These are phyloP conservation scores for Coremacera marginata DNA, from an alignment of 2,888 invertebrate genomes.

Conservation along the genomic window DNA sequence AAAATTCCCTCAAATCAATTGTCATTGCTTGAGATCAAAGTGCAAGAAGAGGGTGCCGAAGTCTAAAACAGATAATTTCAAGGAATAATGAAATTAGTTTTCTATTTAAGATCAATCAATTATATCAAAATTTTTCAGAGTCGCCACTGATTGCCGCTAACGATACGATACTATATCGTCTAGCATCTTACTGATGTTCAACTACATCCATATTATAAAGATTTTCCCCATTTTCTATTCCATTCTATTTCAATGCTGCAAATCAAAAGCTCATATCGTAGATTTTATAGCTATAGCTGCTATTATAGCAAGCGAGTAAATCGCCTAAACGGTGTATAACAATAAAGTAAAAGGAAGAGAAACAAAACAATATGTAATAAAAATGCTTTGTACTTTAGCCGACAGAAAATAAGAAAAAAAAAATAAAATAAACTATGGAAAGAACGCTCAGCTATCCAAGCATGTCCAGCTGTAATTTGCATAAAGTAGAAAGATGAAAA, in stretches of 20 bases:
- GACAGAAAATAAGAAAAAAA: slow-evolving; percentile 14
- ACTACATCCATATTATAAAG: not conserved
- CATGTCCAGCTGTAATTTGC: slow-evolving; percentile 39
- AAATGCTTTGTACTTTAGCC: slow-evolving; percentile 35
- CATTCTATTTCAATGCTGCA: slow-evolving; percentile 20
- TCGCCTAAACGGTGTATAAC: slow-evolving; percentile 35
- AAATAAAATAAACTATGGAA: slow-evolving; percentile 2
- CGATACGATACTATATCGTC: not conserved
- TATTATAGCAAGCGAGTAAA: slow-evolving; percentile 27
- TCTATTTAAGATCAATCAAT: too few relatives aligned
- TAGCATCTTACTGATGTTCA: not conserved
- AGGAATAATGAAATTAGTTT: too few relatives aligned
- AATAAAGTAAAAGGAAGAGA: not conserved
- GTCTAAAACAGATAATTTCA: too few relatives aligned
- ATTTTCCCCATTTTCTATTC: not conserved
- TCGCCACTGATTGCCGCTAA: not conserved
- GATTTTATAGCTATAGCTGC: slow-evolving; percentile 19
- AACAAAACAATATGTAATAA: not conserved
- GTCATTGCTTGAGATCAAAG: too few relatives aligned
- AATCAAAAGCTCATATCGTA: slow-evolving; percentile 36
- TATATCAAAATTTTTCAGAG: not conserved
- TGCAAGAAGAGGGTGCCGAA: too few relatives aligned
- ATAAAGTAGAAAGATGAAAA: slow-evolving; percentile 35
- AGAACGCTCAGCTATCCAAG: slow-evolving; percentile 9
- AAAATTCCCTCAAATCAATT: too few relatives aligned